Base-by-base conservation (phyloP, 1,140 invertebrate genomes). In the Agraylea sexmaculata region DNA sequence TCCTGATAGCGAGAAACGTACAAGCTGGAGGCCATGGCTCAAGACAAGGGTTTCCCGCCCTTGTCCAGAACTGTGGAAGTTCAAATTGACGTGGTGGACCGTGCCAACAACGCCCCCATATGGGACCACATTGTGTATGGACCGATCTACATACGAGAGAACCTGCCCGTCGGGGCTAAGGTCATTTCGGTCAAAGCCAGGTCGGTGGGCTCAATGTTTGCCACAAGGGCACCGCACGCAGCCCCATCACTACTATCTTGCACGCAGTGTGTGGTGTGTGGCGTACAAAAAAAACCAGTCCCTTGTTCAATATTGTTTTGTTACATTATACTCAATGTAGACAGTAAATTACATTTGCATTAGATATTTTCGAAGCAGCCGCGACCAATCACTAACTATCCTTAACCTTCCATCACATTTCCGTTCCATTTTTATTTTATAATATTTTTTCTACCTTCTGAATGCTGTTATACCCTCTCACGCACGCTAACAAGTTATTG, bases 121-220 rank as follows among this genome's bases (percentile, higher is more conserved):
- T 95, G 89, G 89, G 87, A 92, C 72, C 83, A 91, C 74, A 78
- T 80, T 60, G 80, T 87, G 64, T 95, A 94, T 76, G 88, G 88
- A 60, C 89, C 90, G 58, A 88, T 92, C 77, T 88, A 81, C 79
- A 86, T 92, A 72, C 87, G 87, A 78, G 90, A 95, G 77, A 92
- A 92, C 74, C 81, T 87, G 73, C 81, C 87, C 69, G 86, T 93
- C 64, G 90, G 89, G 68, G 84, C 86, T 71, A 91, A 85, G 79
- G 87, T 95, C 74, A 82, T 90, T 63, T 90, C 88, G 68, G 82
- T 92, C 70, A 93, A 92, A 86, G 89, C 89, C 78, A 91, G 88
- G 88, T 92, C 80, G 78, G 81, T 83, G 71, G 70, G 70, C 51
- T 60, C 57, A 61, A 52, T 62, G 61, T 64, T 59, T 59, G 62